Evolutionary conservation across 2,888 invertebrate genomes (phyloP).

Genomic region (Drosophila falleni): DNA sequence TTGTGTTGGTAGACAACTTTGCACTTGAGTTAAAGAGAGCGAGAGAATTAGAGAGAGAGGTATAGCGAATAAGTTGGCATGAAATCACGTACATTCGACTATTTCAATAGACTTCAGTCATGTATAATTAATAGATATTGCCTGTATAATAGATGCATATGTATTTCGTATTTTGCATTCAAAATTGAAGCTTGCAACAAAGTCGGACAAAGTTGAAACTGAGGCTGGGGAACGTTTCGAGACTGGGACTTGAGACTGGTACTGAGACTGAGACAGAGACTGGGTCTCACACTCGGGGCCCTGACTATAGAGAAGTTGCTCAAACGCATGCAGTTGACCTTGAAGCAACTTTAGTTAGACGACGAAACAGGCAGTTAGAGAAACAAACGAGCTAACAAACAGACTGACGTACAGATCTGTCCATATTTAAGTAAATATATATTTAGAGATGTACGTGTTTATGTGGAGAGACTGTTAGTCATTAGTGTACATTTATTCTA

Average conservation of each 20-base stretch:
- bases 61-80: constrained; percentile 44
- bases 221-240: constrained; percentile 4
- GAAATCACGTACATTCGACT: constrained; percentile 49
- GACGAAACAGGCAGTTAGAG: constrained; percentile 32
- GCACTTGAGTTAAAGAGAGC: constrained; percentile 28
- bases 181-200: constrained; percentile 61
- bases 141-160: constrained; percentile 3
- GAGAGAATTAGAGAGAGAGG: neutral
- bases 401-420: constrained; percentile 32
- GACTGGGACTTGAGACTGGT: constrained; percentile 1
- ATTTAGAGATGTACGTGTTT: constrained; percentile 7
- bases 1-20: constrained; percentile 39
- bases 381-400: constrained; percentile 15
- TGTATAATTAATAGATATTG: constrained; percentile 54
- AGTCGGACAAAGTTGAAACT: constrained; percentile 10
- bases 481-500: constrained; percentile 45
- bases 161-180: constrained; percentile 66
- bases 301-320: constrained; percentile 40
- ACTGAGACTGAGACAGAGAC: constrained; percentile 2
- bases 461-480: constrained; percentile 51
- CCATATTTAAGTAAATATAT: constrained; percentile 25
- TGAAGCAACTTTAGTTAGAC: constrained; percentile 63
- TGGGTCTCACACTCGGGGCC: constrained; percentile 3
- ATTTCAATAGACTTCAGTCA: constrained; percentile 36
- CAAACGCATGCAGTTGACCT: constrained; percentile 52